Evolutionary conservation across 2,888 invertebrate species (phyloP).

Genomic region (Leptinotarsa peninsularis): DNA sequence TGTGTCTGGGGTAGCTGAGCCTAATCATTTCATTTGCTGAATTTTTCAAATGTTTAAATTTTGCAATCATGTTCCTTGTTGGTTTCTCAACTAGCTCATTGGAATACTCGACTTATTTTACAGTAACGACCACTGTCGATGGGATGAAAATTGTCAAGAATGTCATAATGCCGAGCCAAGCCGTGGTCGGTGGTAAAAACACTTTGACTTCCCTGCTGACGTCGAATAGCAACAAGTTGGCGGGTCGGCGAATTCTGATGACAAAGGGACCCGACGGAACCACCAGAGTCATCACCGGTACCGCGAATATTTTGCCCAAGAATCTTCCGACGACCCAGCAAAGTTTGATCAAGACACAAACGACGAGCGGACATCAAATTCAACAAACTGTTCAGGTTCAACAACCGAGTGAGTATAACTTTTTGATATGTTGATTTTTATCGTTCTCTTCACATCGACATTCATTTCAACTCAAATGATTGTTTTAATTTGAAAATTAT

Average conservation of each 20-base stretch:
- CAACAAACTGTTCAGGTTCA: conserved; percentile 65
- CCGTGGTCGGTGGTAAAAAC: conserved; percentile 71
- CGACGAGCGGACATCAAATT: conserved; percentile 57
- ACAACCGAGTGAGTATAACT: conserved; percentile 58
- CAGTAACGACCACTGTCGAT: conserved; percentile 64
- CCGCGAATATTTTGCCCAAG: conserved; percentile 71
- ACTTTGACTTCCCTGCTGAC: conserved; percentile 77
- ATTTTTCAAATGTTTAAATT: not conserved
- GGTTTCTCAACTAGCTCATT: not conserved
- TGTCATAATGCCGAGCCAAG: conserved; percentile 71
- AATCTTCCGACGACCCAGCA: conserved; percentile 61
- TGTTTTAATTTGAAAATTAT: too few relatives aligned
- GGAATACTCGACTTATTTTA: not conserved
- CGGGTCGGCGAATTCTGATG: conserved; percentile 79
- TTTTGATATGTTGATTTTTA: not conserved
- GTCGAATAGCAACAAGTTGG: conserved; percentile 74
- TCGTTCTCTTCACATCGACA: too few relatives aligned
- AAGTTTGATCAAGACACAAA: conserved; percentile 69
- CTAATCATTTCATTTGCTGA: too few relatives aligned
- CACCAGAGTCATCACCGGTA: conserved; percentile 73
- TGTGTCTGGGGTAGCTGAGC: too few relatives aligned
- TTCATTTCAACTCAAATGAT: too few relatives aligned
- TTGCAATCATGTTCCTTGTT: not conserved
- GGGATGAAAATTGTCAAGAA: conserved; percentile 77
- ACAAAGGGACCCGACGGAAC: conserved; percentile 80